Conservation (phyloP, 92 coral and sea anemone species). For the Zoanthus solanderi region DNA sequence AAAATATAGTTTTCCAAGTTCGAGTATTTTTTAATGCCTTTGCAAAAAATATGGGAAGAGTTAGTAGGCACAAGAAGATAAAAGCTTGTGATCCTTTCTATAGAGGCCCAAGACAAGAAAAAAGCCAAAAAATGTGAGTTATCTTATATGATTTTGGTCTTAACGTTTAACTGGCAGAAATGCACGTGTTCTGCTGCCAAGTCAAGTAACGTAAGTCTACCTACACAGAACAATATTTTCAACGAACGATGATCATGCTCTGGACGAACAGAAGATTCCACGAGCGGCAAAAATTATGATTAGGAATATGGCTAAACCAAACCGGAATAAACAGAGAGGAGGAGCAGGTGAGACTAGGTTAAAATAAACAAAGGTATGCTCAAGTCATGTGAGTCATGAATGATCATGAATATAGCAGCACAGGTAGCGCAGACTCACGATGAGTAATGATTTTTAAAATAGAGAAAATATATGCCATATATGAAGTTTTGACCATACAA, state of each 20-base stretch:
- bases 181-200: not conserved
- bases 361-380: no score
- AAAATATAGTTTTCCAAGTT: not conserved
- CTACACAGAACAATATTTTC: constrained; percentile 24
- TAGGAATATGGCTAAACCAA: constrained; percentile 11
- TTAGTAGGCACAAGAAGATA: constrained; percentile 88
- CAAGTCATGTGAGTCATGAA: no score
- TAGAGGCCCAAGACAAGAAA: constrained; percentile 76
- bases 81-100: constrained; percentile 96
- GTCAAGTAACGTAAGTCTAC: not conserved
- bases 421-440: no score
- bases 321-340: not conserved
- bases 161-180: not conserved
- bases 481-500: no score
- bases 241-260: constrained; percentile 21
- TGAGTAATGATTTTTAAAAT: no score
- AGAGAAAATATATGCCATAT: no score
- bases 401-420: no score
- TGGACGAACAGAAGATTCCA: constrained; percentile 74
- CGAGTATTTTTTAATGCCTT: not conserved
- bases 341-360: not conserved
- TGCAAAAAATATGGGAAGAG: constrained; percentile 77
- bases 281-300: constrained; percentile 66
- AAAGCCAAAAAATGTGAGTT: constrained; percentile 50
- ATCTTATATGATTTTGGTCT: not conserved